Conservation (phyloP, 2,888 invertebrate species). For the Pyrgus malvae region DNA sequence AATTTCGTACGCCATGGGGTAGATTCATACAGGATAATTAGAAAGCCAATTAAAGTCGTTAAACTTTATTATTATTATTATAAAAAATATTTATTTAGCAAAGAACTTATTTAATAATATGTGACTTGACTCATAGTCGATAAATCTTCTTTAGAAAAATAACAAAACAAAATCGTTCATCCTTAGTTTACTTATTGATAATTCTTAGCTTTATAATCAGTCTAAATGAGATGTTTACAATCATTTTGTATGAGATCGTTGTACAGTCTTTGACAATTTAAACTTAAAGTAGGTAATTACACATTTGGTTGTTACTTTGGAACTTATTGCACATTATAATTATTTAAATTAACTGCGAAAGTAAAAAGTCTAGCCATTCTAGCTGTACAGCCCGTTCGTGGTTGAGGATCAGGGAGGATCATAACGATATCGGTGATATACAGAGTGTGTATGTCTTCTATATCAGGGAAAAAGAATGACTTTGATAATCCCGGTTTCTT, state of each 20-base stretch:
- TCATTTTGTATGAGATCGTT: constrained; percentile 6
- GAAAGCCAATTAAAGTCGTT: neutral
- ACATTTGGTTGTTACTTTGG: constrained; percentile 29
- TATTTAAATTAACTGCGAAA: constrained; percentile 31
- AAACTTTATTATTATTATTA: neutral
- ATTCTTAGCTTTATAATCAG: neutral
- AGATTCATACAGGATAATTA: neutral
- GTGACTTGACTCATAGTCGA: constrained; percentile 20
- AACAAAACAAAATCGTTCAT: neutral
- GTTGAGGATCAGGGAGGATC: constrained; percentile 29
- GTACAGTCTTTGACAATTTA: constrained; percentile 13
- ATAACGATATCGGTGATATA: constrained; percentile 22
- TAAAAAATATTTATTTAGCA: constrained; percentile 13
- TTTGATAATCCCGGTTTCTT: constrained; percentile 10
- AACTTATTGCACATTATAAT: constrained; percentile 31
- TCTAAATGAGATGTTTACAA: neutral
- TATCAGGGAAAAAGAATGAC: neutral
- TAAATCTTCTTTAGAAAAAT: constrained; percentile 17
- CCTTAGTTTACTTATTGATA: neutral
- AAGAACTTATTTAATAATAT: constrained; percentile 26
- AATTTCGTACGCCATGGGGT: neutral
- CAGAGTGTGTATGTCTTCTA: constrained; percentile 26
- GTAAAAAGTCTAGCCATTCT: constrained; percentile 21
- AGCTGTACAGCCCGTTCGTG: neutral
- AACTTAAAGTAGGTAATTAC: constrained; percentile 23